phyloP scores from a whole-genome alignment of 2,888 invertebrate genomes.

The Amblyjoppa proteus region DNA sequence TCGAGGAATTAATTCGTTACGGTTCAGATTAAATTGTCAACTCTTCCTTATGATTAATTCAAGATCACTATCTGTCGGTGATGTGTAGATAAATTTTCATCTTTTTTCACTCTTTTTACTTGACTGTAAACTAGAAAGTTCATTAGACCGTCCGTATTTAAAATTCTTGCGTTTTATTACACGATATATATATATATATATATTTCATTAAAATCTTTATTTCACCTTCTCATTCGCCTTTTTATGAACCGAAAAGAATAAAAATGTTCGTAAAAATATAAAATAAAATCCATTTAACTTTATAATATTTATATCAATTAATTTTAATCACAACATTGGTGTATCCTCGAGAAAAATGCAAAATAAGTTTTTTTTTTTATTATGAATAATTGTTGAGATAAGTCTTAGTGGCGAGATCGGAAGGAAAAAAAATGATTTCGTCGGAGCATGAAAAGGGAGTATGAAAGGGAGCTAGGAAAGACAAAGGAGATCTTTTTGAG shows the following conservation, averaged over 20 bases:
- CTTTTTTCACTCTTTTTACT: background rate
- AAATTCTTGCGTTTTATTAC: background rate
- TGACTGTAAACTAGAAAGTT: background rate
- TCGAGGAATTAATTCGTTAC: background rate
- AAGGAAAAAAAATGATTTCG: background rate
- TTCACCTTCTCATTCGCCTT: background rate
- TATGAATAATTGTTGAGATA: background rate
- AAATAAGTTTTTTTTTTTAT: background rate
- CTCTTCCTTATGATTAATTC: background rate
- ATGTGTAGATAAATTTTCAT: background rate
- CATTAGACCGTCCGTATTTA: background rate
- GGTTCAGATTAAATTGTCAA: background rate
- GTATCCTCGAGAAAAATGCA: background rate
- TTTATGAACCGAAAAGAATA: background rate
- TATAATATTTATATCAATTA: too few relatives aligned
- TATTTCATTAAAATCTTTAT: background rate
- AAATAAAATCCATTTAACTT: too few relatives aligned
- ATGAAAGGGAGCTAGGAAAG: background rate
- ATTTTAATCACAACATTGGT: background rate
- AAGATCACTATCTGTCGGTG: background rate
- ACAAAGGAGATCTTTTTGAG: background rate
- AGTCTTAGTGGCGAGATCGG: background rate
- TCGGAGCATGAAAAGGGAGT: background rate
- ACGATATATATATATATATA: background rate
- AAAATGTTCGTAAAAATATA: too few relatives aligned